Conservation (phyloP, 2,113 vertebrate species). For the Lepisosteus osseus region DNA sequence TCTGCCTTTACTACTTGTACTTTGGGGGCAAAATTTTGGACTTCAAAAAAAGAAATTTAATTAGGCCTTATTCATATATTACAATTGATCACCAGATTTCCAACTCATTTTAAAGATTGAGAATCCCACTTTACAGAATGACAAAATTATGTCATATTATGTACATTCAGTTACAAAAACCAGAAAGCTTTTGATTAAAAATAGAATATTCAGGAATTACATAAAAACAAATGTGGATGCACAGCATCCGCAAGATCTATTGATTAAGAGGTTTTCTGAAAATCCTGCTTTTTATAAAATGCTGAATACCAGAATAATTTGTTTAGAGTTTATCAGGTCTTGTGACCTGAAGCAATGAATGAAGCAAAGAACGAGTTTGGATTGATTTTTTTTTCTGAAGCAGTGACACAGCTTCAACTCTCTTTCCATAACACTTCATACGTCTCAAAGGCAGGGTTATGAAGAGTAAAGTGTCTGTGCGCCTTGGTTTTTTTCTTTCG, state of each 20-base stretch:
- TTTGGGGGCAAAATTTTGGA: conserved; percentile 38
- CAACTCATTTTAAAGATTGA: conserved; percentile 34
- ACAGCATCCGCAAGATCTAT: conserved; percentile 40
- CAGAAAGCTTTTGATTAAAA: conserved; percentile 51
- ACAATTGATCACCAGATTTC: conserved; percentile 26
- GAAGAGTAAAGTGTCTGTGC: too few relatives aligned
- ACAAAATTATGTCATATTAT: conserved; percentile 32
- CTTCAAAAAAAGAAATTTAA: conserved; percentile 41
- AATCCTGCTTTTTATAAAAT: conserved; percentile 36
- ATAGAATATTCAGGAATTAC: conserved; percentile 56
- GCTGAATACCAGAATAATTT: conserved; percentile 43
- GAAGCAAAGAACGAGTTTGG: too few relatives aligned
- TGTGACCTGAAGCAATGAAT: too few relatives aligned
- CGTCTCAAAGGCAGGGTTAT: too few relatives aligned
- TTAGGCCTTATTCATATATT: conserved; percentile 51
- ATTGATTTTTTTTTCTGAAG: too few relatives aligned
- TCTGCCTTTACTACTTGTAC: conserved; percentile 30
- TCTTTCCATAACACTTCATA: too few relatives aligned
- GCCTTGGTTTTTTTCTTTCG: too few relatives aligned
- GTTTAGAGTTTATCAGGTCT: neutral
- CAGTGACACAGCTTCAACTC: too few relatives aligned
- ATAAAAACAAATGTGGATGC: conserved; percentile 47
- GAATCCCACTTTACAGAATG: conserved; percentile 21
- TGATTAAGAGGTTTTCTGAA: conserved; percentile 37
- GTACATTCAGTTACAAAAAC: conserved; percentile 29